Conservation (phyloP, 2,113 vertebrate species). For the Plestiodon gilberti region DNA sequence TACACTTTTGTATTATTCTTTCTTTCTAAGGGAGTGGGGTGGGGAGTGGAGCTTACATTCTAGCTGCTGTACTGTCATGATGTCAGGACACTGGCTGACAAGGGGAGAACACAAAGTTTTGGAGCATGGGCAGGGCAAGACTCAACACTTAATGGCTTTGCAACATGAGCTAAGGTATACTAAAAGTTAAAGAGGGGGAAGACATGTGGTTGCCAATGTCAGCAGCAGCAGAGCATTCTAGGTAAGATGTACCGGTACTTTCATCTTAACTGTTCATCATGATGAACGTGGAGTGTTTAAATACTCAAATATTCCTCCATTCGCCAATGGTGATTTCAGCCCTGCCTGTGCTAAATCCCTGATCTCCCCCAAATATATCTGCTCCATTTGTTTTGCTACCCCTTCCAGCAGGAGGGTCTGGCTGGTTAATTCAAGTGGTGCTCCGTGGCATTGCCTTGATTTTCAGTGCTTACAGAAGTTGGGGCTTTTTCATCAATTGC, state of each 20-base stretch:
- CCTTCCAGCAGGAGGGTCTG: slow-evolving; percentile 25
- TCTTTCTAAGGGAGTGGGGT: too few relatives aligned
- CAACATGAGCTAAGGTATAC: neutral
- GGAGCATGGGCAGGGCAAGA: neutral
- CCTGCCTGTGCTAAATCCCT: slow-evolving; percentile 32
- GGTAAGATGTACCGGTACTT: neutral
- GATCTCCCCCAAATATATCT: slow-evolving; percentile 51
- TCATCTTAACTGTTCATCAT: neutral
- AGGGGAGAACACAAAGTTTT: neutral
- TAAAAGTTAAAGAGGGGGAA: neutral
- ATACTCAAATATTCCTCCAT: too few relatives aligned
- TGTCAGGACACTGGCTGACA: too few relatives aligned
- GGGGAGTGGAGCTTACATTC: too few relatives aligned
- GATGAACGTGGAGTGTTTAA: neutral
- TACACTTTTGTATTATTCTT: too few relatives aligned
- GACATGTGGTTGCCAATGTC: neutral
- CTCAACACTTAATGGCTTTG: neutral
- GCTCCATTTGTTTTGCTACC: slow-evolving; percentile 30
- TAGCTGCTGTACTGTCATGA: too few relatives aligned
- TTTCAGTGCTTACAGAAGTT: slow-evolving; percentile 22
- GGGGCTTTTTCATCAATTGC: slow-evolving; percentile 14
- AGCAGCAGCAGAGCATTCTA: neutral
- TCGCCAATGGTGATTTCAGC: neutral
- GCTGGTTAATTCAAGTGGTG: neutral
- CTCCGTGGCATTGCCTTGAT: rapidly evolving